Evolutionary conservation across 2,888 invertebrate genomes (phyloP).

Genomic region (Tinea semifulvella): DNA sequence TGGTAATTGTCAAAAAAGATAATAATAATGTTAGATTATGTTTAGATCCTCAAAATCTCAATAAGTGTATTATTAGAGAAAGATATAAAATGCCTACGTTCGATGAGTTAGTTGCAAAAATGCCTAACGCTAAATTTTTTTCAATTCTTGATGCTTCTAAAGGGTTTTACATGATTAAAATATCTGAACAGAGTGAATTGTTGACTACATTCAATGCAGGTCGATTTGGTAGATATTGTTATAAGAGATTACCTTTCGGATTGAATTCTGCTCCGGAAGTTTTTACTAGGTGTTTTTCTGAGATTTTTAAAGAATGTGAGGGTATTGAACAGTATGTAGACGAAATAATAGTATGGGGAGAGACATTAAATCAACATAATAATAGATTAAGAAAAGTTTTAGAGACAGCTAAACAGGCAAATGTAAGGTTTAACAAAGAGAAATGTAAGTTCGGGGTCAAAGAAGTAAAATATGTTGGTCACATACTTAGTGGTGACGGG

Average conservation of each 20-base stretch:
- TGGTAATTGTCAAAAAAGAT: too few relatives aligned
- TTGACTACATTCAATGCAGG: not conserved
- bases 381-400: conserved; percentile 17
- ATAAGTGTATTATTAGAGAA: too few relatives aligned
- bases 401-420: conserved; percentile 10
- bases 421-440: too few relatives aligned
- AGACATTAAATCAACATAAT: conserved; percentile 19
- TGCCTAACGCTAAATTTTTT: not conserved
- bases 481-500: too few relatives aligned
- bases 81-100: not conserved
- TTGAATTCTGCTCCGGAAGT: conserved; percentile 17
- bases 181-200: not conserved
- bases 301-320: conserved; percentile 15
- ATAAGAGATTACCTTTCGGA: too few relatives aligned
- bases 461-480: too few relatives aligned
- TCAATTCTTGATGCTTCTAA: not conserved
- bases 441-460: too few relatives aligned
- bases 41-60: too few relatives aligned
- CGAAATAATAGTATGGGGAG: conserved; percentile 19
- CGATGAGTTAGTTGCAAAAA: not conserved
- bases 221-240: too few relatives aligned
- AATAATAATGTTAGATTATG: too few relatives aligned
- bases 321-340: conserved; percentile 16
- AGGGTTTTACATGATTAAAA: not conserved
- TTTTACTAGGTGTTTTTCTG: conserved; percentile 16